These are phyloP conservation scores for Reticulitermes lucifugus DNA, from an alignment of 2,888 invertebrate species.

Conservation along the genomic window DNA sequence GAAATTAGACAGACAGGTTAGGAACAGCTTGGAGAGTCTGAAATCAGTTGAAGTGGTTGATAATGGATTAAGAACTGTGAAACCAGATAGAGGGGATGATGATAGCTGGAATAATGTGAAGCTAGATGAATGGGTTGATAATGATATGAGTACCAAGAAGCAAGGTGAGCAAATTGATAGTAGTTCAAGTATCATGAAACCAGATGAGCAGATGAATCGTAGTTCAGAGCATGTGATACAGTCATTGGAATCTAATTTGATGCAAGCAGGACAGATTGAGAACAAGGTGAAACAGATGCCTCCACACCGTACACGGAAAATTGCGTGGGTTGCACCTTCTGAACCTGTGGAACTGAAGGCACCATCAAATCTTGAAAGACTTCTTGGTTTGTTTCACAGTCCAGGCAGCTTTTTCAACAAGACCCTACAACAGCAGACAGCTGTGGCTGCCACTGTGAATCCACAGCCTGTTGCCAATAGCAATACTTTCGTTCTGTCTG, in stretches of 20 bases:
- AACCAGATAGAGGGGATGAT: not conserved
- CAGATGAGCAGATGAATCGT: too few relatives aligned
- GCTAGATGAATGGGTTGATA: too few relatives aligned
- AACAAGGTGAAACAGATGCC: constrained; percentile 5
- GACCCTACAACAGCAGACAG: constrained; percentile 41
- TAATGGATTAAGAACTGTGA: too few relatives aligned
- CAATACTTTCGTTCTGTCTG: constrained; percentile 26
- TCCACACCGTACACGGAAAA: constrained; percentile 65
- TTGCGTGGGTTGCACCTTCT: constrained; percentile 64
- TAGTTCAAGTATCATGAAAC: too few relatives aligned
- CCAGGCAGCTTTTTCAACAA: constrained; percentile 59
- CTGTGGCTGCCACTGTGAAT: constrained; percentile 23
- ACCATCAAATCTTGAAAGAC: constrained; percentile 73
- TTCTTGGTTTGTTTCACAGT: constrained; percentile 75
- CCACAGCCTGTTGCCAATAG: constrained; percentile 36
- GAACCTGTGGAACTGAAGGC: constrained; percentile 52
- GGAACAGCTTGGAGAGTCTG: too few relatives aligned
- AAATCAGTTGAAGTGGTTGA: too few relatives aligned
- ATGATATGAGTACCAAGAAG: too few relatives aligned
- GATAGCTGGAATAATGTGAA: not conserved
- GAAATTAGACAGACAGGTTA: too few relatives aligned
- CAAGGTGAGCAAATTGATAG: too few relatives aligned
- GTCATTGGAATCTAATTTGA: too few relatives aligned
- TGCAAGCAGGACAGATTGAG: not conserved
- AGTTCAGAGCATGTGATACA: too few relatives aligned